phyloP scores from a whole-genome alignment of 2,888 invertebrate species.

The Pseudeuparius sepicola region DNA sequence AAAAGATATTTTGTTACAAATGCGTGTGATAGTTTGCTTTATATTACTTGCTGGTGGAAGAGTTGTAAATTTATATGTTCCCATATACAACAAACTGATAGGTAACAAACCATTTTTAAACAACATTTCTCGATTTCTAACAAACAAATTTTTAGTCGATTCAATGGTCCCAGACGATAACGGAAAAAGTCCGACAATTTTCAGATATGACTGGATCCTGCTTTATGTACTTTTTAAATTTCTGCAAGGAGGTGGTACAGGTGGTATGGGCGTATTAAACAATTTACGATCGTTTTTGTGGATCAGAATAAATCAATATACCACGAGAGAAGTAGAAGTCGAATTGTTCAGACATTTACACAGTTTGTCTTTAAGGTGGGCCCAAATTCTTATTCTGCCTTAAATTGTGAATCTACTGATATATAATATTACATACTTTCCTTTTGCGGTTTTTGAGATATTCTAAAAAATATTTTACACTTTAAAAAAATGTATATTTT shows the following conservation, averaged over 20 bases:
- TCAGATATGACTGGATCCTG: constrained; percentile 84
- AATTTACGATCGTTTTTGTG: constrained; percentile 86
- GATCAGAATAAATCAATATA: constrained; percentile 94
- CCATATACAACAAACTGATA: constrained; percentile 86
- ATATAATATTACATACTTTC: no score
- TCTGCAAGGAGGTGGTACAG: constrained; percentile 90
- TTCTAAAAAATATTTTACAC: no score
- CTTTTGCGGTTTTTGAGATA: no score
- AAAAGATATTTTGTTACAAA: constrained; percentile 64
- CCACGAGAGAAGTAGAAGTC: constrained; percentile 84
- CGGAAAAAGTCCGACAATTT: constrained; percentile 38
- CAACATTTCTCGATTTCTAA: constrained; percentile 2
- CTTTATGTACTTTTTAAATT: constrained; percentile 84
- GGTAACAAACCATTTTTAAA: constrained; percentile 47
- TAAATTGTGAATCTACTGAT: no score
- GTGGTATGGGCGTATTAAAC: constrained; percentile 86
- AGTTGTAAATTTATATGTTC: constrained; percentile 82
- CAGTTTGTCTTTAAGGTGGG: constrained; percentile 65
- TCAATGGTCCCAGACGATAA: constrained; percentile 47
- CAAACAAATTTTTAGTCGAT: constrained; percentile 55
- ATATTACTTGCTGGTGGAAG: constrained; percentile 66
- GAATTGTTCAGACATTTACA: constrained; percentile 83
- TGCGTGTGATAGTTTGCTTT: constrained; percentile 75
- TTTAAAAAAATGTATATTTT: no score
- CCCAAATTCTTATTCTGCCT: no score